Evolutionary conservation across 1,140 invertebrate genomes (phyloP).

Genomic region (Idris sp.): DNA sequence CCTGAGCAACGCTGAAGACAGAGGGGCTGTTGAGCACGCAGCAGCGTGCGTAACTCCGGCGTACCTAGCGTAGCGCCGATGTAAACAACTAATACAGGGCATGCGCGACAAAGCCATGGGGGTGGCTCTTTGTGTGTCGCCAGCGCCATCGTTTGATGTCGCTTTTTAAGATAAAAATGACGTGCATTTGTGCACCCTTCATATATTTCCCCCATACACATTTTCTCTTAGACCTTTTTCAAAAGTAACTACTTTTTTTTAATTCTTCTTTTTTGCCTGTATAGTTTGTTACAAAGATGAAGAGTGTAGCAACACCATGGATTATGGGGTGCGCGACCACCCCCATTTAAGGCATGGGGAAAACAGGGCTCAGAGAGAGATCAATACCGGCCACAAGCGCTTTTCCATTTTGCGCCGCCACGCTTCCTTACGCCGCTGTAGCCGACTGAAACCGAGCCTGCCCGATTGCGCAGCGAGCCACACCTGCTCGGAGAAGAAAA

Average conservation of each 20-base stretch:
- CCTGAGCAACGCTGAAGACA: background rate
- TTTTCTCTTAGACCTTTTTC: too few species aligned
- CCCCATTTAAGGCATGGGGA: slow-evolving; percentile 71
- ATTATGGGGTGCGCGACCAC: slow-evolving; percentile 45
- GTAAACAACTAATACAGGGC: slow-evolving; percentile 43
- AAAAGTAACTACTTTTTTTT: too few species aligned
- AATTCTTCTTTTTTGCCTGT: too few species aligned
- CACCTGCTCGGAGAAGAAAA: slow-evolving; percentile 39
- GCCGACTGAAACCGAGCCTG: slow-evolving; percentile 40
- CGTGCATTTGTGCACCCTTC: too few species aligned
- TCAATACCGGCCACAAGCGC: slow-evolving; percentile 68
- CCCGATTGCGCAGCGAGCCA: slow-evolving; percentile 34
- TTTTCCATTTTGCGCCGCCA: slow-evolving; percentile 53
- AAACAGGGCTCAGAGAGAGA: slow-evolving; percentile 59
- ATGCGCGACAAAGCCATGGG: slow-evolving; percentile 66
- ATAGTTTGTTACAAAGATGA: too few species aligned
- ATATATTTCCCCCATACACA: too few species aligned
- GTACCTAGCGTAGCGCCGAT: slow-evolving; percentile 33
- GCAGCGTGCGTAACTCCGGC: slow-evolving; percentile 34
- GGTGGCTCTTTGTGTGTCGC: slow-evolving; percentile 23
- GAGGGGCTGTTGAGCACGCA: slow-evolving; percentile 13
- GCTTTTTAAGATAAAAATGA: too few species aligned
- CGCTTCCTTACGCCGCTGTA: slow-evolving; percentile 16
- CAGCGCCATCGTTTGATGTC: background rate
- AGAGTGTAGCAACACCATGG: slow-evolving; percentile 6